Base-by-base conservation (phyloP, 2,113 vertebrate genomes). In the Gymnogyps californianus region DNA sequence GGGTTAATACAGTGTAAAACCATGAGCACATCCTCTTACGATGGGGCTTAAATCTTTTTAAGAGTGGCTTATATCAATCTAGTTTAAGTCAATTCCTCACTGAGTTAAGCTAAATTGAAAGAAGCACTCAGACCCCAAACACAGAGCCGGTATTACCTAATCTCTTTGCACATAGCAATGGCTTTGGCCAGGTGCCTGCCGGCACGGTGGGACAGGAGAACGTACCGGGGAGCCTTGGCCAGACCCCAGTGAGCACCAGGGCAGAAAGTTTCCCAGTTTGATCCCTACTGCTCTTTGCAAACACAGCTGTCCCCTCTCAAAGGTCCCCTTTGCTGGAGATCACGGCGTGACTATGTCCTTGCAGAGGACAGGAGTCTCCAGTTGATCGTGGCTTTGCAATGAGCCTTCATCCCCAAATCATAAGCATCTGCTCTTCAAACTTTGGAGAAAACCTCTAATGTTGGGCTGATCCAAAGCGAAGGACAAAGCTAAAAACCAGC, bases 51-150 rank as follows among this genome's bases (percentile, higher is more conserved):
- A 94, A 90, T 96, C 95, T 95, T 93, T 93, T 86, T 90, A 94
- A 96, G 96, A 96, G 90, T 96, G 93, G 97, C 93, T 97, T 97
- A 96, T 95, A 96, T 90, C 95, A 94, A 95, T 94, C 96, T 97
- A 96, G 96, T 97, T 97, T 93, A 95, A 96, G 76, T 97, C 93
- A 97, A 92, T 95, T 97, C 97, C 95, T 97, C 95, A 90, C 64
- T 1, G 9, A 95, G 85, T 90, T 93, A 96, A 97, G 97, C 94
- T 92, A 96, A 95, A 97, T 93, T 94, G 95, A 95, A 97, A 96
- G 89, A 3, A 97, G 90, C 96, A 95, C 92, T 94, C 92, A 90
- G 94, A 75, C n/a, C 90, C 93, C 83, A 83, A 96, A 87, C 93
- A 84, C 81, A 59, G 87, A 91, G 90, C 90, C 1, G 6, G 79